Conservation (phyloP, 2,888 invertebrate species). For the Athalia circularis region DNA sequence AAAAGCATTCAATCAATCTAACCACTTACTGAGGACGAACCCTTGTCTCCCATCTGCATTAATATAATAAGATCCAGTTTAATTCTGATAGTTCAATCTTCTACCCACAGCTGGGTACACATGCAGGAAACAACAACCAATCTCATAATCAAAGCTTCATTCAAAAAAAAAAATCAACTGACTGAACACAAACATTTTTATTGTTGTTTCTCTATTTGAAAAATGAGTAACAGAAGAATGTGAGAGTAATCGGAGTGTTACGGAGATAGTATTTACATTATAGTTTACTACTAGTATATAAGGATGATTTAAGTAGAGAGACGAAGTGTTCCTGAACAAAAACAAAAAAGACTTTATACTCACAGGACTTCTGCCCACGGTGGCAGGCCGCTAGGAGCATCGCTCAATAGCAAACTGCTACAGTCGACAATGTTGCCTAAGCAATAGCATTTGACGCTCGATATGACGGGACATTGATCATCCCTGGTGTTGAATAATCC, state of each 20-base stretch:
- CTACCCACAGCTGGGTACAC: constrained; percentile 16
- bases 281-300: too few relatives aligned
- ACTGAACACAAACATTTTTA: too few relatives aligned
- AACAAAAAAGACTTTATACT: constrained; percentile 54
- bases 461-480: constrained; percentile 67
- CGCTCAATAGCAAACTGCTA: constrained; percentile 64
- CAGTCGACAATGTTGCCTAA: constrained; percentile 70
- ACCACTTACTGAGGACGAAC: constrained; percentile 49
- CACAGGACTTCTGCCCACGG: constrained; percentile 71
- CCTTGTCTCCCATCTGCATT: constrained; percentile 47
- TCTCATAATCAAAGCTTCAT: neutral
- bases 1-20: constrained; percentile 51
- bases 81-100: constrained; percentile 35
- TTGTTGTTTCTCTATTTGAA: too few relatives aligned
- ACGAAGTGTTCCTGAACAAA: too few relatives aligned
- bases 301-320: too few relatives aligned
- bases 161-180: too few relatives aligned
- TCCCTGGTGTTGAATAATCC: constrained; percentile 42
- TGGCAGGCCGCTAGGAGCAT: constrained; percentile 69
- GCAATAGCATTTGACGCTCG: too few relatives aligned
- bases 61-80: constrained; percentile 40
- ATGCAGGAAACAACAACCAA: neutral
- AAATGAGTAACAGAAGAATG: too few relatives aligned
- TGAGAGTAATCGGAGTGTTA: too few relatives aligned
- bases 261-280: too few relatives aligned